Percentiles rank a stretch among this genome's conserved stretches.
Evolutionary conservation across 2,888 invertebrate species (phyloP).

Genomic region (Nymphalis urticae): DNA sequence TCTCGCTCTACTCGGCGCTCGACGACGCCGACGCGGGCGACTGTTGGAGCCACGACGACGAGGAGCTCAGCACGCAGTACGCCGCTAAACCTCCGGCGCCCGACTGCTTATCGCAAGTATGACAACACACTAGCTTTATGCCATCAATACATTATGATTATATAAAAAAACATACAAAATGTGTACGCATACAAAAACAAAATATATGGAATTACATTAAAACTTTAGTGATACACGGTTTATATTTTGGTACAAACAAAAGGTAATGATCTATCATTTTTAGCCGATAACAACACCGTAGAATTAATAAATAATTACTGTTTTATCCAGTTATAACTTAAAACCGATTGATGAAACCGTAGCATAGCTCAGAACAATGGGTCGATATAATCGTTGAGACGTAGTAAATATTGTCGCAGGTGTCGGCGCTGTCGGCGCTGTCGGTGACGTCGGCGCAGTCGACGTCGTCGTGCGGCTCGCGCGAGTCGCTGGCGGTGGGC

Average conservation of each 20-base stretch:
- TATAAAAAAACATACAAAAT: too few relatives aligned
- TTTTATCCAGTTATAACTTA: neutral
- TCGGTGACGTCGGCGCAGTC: constrained; percentile 66
- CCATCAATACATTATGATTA: too few relatives aligned
- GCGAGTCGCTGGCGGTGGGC: constrained; percentile 86
- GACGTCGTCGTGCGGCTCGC: constrained; percentile 71
- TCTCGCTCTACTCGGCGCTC: constrained; percentile 66
- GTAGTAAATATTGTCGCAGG: constrained; percentile 19
- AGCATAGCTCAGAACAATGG: too few relatives aligned
- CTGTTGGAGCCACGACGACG: constrained; percentile 98
- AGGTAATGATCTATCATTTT: too few relatives aligned
- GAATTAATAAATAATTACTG: neutral
- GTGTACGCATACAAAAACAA: too few relatives aligned
- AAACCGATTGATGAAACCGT: too few relatives aligned
- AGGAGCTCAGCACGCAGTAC: constrained; percentile 85
- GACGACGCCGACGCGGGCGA: constrained; percentile 80
- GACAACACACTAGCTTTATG: neutral
- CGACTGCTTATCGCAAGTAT: constrained; percentile 89
- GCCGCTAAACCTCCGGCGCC: constrained; percentile 65
- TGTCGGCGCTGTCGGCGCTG: constrained; percentile 51
- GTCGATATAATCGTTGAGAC: neutral
- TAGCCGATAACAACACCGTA: neutral
- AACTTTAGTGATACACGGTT: too few relatives aligned
- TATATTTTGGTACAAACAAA: too few relatives aligned
- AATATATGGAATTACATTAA: too few relatives aligned